Percentiles rank a stretch among this genome's conserved stretches.
Conservation (phyloP, 2,113 vertebrate species). For the Paramisgurnus dabryanus region DNA sequence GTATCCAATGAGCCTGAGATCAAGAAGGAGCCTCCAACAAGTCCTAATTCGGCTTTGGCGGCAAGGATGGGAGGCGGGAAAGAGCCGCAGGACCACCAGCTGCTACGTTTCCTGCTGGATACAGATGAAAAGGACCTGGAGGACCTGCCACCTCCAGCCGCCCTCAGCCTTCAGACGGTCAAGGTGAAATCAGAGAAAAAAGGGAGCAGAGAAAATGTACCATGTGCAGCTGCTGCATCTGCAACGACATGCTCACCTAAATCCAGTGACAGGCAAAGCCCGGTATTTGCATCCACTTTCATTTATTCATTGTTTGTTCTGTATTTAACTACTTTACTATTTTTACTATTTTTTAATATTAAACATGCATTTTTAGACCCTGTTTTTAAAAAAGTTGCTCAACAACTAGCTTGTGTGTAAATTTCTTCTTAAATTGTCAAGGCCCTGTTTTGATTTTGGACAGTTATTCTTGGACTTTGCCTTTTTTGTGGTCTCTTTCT, state of each 20-base stretch:
- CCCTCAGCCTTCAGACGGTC: conserved; percentile 86
- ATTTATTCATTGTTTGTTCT: neutral
- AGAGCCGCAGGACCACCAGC: conserved; percentile 90
- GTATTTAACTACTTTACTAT: too few relatives aligned
- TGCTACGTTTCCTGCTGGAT: conserved; percentile 91
- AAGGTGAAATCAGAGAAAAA: conserved; percentile 88
- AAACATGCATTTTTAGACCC: neutral
- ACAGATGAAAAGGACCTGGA: conserved; percentile 89
- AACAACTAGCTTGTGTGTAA: neutral
- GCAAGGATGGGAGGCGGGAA: conserved; percentile 73
- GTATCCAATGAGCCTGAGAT: conserved; percentile 68
- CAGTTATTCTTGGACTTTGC: conserved; percentile 1
- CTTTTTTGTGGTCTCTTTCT: neutral
- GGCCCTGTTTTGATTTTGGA: conserved; percentile 9
- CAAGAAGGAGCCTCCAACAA: conserved; percentile 80
- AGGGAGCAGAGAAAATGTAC: conserved; percentile 63
- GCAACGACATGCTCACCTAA: conserved; percentile 62
- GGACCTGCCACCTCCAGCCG: conserved; percentile 78
- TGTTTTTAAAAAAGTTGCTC: neutral
- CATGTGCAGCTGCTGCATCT: conserved; percentile 54
- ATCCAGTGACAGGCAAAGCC: conserved; percentile 64
- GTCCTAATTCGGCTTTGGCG: conserved; percentile 55
- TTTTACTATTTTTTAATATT: neutral
- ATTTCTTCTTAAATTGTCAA: conserved; percentile 8
- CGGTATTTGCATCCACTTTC: conserved; percentile 64